Conservation (phyloP, 30 jellyfish, hydroid and myxozoan genomes). For the Sanderia malayensis region DNA sequence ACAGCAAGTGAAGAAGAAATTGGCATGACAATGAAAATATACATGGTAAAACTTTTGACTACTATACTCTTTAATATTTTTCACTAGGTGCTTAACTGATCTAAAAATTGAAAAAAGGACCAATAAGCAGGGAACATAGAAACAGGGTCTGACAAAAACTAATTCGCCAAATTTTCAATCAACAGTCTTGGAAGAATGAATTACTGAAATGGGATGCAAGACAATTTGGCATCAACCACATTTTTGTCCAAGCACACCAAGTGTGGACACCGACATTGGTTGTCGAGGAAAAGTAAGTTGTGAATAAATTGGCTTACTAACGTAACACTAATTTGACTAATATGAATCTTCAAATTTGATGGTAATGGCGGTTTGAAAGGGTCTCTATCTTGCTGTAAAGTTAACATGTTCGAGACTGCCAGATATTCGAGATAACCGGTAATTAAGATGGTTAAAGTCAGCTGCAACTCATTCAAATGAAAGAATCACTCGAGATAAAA, state of each 20-base stretch:
- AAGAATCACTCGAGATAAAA: too few species aligned
- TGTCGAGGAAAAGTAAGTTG: conserved; percentile 18
- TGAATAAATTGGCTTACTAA: too few species aligned
- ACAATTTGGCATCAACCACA: neutral
- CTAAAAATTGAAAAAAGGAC: neutral
- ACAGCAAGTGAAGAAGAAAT: conserved; percentile 16
- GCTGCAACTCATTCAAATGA: too few species aligned
- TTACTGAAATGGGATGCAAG: conserved; percentile 19
- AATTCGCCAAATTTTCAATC: neutral
- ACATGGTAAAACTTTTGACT: neutral
- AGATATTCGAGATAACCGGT: too few species aligned
- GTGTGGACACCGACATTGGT: conserved; percentile 41
- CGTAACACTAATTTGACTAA: neutral
- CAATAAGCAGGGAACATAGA: too few species aligned
- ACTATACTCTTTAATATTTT: neutral
- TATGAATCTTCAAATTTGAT: too few species aligned
- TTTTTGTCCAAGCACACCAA: conserved; percentile 6
- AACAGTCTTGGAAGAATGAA: conserved; percentile 29
- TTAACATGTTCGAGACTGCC: too few species aligned
- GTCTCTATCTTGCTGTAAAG: too few species aligned
- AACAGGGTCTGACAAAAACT: too few species aligned
- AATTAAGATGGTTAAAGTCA: neutral
- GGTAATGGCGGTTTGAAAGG: too few species aligned
- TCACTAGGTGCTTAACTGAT: neutral
- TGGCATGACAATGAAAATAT: conserved; percentile 3